phyloP scores from a whole-genome alignment of 1,140 invertebrate species.

The Lasaia peninsularis region DNA sequence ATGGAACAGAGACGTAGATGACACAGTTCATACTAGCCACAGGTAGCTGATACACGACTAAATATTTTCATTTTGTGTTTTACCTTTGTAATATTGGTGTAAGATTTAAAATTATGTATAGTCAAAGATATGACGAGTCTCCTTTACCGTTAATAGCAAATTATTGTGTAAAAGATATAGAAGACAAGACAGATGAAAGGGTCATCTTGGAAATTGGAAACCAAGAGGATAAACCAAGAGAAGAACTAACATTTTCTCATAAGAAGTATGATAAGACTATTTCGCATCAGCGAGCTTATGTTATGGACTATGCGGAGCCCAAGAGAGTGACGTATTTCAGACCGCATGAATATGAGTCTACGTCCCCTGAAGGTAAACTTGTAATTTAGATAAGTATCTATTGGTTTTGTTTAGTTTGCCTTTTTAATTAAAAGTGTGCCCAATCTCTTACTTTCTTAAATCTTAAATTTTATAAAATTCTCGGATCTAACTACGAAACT shows the following conservation, averaged over 20 bases:
- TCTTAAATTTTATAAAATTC: no score
- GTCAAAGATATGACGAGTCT: constrained; percentile 52
- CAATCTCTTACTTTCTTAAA: no score
- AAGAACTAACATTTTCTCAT: constrained; percentile 69
- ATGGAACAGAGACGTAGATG: constrained; percentile 55
- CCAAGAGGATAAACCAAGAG: constrained; percentile 59
- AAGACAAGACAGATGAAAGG: constrained; percentile 55
- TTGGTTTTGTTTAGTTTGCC: no score
- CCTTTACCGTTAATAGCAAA: constrained; percentile 58
- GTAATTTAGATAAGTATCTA: no score
- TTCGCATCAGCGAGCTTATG: constrained; percentile 66
- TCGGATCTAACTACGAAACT: no score
- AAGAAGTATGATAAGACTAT: constrained; percentile 76
- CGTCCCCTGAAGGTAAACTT: constrained; percentile 44
- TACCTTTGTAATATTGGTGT: background rate
- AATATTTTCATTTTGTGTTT: constrained; percentile 16
- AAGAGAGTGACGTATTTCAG: constrained; percentile 51
- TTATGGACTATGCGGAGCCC: constrained; percentile 57
- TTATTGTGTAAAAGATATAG: constrained; percentile 57
- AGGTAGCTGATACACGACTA: constrained; percentile 46
- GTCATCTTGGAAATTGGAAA: constrained; percentile 72
- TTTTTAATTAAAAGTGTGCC: no score
- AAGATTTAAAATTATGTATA: constrained; percentile 50
- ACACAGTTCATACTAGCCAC: constrained; percentile 53
- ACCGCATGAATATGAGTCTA: constrained; percentile 49